Evolutionary conservation across 2,113 vertebrate species (phyloP).

Genomic region (Potamarius usumacintae): DNA sequence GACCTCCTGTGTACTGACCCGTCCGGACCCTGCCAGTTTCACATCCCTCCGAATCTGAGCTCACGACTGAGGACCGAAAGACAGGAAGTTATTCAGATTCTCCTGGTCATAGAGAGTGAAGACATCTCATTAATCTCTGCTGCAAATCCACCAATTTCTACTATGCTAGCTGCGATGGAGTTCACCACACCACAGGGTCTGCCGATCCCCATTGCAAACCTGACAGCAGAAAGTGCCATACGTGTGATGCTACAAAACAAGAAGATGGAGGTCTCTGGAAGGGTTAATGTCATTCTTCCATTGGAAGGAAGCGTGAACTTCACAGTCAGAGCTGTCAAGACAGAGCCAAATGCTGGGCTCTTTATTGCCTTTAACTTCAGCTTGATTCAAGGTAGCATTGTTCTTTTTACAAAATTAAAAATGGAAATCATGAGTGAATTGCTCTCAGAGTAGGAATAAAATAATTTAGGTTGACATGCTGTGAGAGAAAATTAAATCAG

Average conservation of each 20-base stretch:
- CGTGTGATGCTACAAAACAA: constrained; percentile 64
- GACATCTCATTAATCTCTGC: constrained; percentile 58
- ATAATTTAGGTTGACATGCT: neutral
- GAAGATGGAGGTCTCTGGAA: constrained; percentile 38
- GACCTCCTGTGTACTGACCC: constrained; percentile 65
- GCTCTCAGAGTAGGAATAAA: neutral
- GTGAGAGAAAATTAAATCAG: too few relatives aligned
- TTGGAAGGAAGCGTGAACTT: constrained; percentile 62
- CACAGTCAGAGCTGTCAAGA: constrained; percentile 61
- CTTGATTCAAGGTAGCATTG: constrained; percentile 64
- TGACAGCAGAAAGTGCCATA: constrained; percentile 68
- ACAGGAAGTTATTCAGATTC: constrained; percentile 71
- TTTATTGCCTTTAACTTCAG: constrained; percentile 71
- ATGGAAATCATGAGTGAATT: neutral
- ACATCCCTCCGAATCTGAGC: constrained; percentile 63
- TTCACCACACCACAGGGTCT: constrained; percentile 70
- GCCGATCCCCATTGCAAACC: constrained; percentile 63
- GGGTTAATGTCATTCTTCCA: constrained; percentile 50
- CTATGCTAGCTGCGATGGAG: constrained; percentile 74
- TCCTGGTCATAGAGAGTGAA: constrained; percentile 61
- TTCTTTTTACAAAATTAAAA: neutral
- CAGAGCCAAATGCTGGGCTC: constrained; percentile 67
- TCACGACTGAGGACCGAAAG: constrained; percentile 56
- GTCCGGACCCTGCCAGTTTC: constrained; percentile 60
- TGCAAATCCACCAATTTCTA: constrained; percentile 70